phyloP scores from a whole-genome alignment of 2,113 vertebrate species.

The Egretta garzetta region DNA sequence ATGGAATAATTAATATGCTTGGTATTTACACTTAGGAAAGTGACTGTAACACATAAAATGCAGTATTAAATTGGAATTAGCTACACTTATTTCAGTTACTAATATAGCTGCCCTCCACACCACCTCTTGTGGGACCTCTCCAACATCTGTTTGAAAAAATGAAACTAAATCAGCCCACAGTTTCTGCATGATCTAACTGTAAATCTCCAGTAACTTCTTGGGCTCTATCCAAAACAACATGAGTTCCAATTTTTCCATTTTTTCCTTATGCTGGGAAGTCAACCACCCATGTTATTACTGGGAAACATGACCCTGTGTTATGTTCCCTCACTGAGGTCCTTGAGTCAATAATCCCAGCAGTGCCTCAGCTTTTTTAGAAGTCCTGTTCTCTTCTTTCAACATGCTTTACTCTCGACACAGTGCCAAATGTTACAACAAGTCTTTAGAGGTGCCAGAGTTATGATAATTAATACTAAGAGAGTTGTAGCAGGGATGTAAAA shows the following conservation, averaged over 20 bases:
- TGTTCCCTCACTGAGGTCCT: constrained; percentile 41
- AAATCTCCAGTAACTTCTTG: constrained; percentile 60
- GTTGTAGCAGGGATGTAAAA: constrained; percentile 53
- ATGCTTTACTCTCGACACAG: neutral
- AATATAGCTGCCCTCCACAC: neutral
- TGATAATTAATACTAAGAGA: constrained; percentile 55
- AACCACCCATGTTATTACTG: constrained; percentile 57
- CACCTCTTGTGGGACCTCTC: constrained; percentile 52
- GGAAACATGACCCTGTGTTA: constrained; percentile 54
- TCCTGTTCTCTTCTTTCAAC: constrained; percentile 48
- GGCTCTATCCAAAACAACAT: constrained; percentile 45
- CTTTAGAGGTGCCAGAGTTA: constrained; percentile 55
- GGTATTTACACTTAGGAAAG: constrained; percentile 57
- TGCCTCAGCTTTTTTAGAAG: constrained; percentile 51
- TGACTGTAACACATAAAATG: constrained; percentile 33
- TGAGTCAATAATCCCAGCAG: constrained; percentile 66
- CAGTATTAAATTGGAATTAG: constrained; percentile 65
- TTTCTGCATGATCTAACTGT: constrained; percentile 57
- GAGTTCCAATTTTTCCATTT: constrained; percentile 48
- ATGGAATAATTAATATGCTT: constrained; percentile 60
- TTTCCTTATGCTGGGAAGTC: constrained; percentile 62
- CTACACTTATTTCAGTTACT: constrained; percentile 44
- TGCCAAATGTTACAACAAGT: constrained; percentile 55
- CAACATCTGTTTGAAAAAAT: constrained; percentile 67
- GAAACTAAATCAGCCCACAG: constrained; percentile 45